Percentiles rank a stretch among this genome's conserved stretches.
These are phyloP conservation scores for Chromobotia macracanthus DNA, from an alignment of 2,797 vertebrate species.

Conservation along the genomic window DNA sequence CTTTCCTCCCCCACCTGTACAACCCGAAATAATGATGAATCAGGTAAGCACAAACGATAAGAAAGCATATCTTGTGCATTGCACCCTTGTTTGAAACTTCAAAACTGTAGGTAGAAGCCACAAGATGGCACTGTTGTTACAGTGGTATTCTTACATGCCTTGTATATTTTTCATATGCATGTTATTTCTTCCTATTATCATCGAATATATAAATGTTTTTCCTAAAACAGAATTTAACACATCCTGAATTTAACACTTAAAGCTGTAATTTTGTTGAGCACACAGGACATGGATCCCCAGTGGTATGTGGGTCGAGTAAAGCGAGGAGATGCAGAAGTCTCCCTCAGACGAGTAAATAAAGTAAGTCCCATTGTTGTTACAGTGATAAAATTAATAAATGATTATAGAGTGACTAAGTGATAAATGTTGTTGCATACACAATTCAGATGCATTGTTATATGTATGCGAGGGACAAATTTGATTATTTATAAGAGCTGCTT, in stretches of 20 bases:
- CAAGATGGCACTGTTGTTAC: constrained; percentile 53
- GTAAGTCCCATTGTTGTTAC: constrained; percentile 65
- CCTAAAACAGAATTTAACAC: background rate
- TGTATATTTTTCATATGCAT: background rate
- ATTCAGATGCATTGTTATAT: background rate
- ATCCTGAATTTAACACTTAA: background rate
- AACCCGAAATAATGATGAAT: background rate
- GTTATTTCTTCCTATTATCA: background rate
- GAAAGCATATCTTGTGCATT: background rate
- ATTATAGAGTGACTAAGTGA: no score
- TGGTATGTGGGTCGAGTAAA: constrained; percentile 87
- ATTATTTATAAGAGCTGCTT: background rate
- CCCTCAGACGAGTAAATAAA: constrained; percentile 82
- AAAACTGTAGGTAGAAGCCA: constrained; percentile 32
- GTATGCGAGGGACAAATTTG: no score
- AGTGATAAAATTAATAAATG: background rate
- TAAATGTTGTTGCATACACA: background rate
- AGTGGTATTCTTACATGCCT: no score
- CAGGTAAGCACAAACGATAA: constrained; percentile 10
- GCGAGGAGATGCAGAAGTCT: constrained; percentile 83
- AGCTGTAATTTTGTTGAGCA: background rate
- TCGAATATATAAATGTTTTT: background rate
- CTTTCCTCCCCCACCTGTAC: constrained; percentile 10
- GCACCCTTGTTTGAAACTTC: background rate
- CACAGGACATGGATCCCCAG: constrained; percentile 71